Conservation (phyloP, 2,888 invertebrate genomes). For the Diogma glabrata region DNA sequence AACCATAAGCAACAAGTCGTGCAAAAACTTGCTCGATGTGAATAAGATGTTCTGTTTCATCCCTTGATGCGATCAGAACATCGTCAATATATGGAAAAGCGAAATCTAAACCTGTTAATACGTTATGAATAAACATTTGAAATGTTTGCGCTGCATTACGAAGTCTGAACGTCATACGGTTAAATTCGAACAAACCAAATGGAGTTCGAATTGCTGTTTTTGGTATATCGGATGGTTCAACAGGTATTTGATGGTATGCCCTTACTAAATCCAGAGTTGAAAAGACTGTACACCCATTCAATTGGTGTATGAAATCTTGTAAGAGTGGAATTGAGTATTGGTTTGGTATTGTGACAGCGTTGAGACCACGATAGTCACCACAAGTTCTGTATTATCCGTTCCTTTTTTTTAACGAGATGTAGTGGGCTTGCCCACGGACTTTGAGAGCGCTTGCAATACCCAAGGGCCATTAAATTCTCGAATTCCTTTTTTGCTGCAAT, state of each 20-base stretch:
- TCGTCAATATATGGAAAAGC: conserved; percentile 11
- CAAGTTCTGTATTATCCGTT: no score
- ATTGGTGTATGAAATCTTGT: no score
- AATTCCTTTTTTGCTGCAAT: no score
- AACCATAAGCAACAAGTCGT: conserved; percentile 20
- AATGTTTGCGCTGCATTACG: conserved; percentile 29
- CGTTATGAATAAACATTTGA: conserved; percentile 26
- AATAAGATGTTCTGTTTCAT: conserved; percentile 18
- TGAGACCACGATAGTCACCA: no score
- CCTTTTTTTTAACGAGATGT: no score
- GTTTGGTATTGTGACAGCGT: no score
- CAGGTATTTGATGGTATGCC: neutral
- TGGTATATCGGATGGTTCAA: neutral
- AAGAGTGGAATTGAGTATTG: no score
- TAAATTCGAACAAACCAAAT: conserved; percentile 28
- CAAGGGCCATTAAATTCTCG: no score
- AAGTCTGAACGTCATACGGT: conserved; percentile 27
- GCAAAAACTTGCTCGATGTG: conserved; percentile 20
- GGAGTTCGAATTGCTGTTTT: conserved; percentile 21
- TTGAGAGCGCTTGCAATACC: no score
- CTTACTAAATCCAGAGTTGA: neutral
- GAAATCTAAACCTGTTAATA: conserved; percentile 22
- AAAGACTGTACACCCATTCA: no score
- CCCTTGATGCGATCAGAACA: conserved; percentile 21
- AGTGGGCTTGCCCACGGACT: no score